phyloP scores from a whole-genome alignment of 2,888 invertebrate genomes.

The Lasiommata megera region DNA sequence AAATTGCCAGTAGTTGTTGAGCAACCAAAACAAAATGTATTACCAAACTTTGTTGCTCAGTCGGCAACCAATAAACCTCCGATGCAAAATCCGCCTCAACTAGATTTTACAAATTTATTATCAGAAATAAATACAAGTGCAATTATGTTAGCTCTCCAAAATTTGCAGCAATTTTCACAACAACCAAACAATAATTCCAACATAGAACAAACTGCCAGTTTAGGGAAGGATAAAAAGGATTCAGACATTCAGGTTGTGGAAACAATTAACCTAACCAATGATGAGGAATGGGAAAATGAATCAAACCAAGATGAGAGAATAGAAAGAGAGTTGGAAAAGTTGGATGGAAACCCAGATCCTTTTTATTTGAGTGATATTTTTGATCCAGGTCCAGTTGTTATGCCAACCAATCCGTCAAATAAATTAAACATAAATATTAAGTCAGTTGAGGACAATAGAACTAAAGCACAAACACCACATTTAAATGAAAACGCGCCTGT shows the following conservation, averaged over 20 bases:
- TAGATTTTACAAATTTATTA: constrained; percentile 60
- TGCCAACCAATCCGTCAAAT: constrained; percentile 51
- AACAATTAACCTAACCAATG: constrained; percentile 70
- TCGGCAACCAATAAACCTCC: constrained; percentile 16
- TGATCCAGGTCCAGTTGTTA: constrained; percentile 64
- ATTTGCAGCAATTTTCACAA: constrained; percentile 62
- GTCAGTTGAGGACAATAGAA: constrained; percentile 44
- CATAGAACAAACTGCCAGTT: constrained; percentile 21
- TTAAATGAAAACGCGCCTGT: constrained; percentile 61
- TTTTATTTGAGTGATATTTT: constrained; percentile 77
- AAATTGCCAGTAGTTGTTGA: constrained; percentile 9
- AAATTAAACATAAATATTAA: constrained; percentile 60
- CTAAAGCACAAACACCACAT: constrained; percentile 39
- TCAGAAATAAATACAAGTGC: constrained; percentile 68
- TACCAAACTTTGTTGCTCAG: not conserved
- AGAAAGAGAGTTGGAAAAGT: constrained; percentile 58
- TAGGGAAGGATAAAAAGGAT: constrained; percentile 23
- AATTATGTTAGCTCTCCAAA: constrained; percentile 66
- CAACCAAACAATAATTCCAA: constrained; percentile 29
- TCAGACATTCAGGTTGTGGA: constrained; percentile 15
- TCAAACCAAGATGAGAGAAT: constrained; percentile 64
- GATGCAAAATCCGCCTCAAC: constrained; percentile 34
- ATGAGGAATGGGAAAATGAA: constrained; percentile 73
- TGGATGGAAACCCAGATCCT: constrained; percentile 67
- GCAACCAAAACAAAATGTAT: constrained; percentile 3